Evolutionary conservation across 2,797 vertebrate genomes (phyloP).

Genomic region (Danionella dracula): DNA sequence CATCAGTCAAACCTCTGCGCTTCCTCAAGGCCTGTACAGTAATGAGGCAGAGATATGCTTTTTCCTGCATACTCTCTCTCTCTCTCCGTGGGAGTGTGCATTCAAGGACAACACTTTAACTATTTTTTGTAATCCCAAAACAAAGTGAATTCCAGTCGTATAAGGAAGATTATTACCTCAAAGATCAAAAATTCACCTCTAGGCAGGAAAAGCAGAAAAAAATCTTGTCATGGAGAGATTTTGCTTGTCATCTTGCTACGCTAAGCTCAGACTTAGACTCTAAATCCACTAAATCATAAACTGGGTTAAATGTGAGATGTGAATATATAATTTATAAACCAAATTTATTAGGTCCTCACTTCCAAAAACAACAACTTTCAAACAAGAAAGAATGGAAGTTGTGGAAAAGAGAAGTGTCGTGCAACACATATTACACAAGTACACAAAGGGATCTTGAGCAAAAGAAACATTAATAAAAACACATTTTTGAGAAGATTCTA

Average conservation of each 20-base stretch:
- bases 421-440: too few relatives aligned
- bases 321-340: neutral
- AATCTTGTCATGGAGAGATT: neutral
- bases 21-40: constrained; percentile 25
- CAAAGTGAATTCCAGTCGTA: neutral
- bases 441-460: too few relatives aligned
- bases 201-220: neutral
- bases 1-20: constrained; percentile 18
- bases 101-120: neutral
- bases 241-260: neutral
- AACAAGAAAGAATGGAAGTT: too few relatives aligned
- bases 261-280: constrained; percentile 1
- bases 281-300: neutral
- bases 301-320: neutral
- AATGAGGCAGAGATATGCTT: constrained; percentile 7
- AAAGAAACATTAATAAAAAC: too few relatives aligned
- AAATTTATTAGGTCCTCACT: too few relatives aligned
- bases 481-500: too few relatives aligned
- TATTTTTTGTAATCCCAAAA: neutral
- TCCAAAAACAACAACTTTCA: too few relatives aligned
- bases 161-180: neutral
- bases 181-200: neutral
- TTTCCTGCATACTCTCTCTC: neutral
- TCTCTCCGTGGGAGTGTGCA: constrained; percentile 1
- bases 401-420: too few relatives aligned